phyloP scores from a whole-genome alignment of 2,888 invertebrate genomes.

The Allophyes oxyacanthae region DNA sequence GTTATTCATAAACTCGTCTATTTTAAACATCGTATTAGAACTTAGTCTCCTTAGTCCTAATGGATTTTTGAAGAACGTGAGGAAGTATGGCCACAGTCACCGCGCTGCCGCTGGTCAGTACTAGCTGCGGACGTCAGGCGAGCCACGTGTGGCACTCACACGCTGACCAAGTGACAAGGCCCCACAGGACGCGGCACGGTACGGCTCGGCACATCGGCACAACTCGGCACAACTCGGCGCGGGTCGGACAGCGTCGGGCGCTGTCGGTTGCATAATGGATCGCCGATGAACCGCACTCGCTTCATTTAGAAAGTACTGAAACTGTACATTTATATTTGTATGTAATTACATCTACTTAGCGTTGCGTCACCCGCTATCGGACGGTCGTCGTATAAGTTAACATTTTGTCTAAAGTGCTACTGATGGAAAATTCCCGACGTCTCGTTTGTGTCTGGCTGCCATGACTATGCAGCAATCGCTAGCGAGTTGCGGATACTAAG shows the following conservation, averaged over 20 bases:
- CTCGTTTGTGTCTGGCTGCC: not conserved
- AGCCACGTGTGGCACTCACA: too few relatives aligned
- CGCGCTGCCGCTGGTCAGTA: too few relatives aligned
- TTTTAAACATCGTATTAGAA: too few relatives aligned
- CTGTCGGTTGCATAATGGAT: constrained; percentile 19
- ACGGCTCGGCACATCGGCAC: not conserved
- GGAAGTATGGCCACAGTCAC: too few relatives aligned
- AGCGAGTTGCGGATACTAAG: too few relatives aligned
- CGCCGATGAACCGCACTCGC: constrained; percentile 41
- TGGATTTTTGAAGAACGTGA: too few relatives aligned
- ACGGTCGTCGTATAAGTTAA: constrained; percentile 15
- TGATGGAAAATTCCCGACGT: not conserved
- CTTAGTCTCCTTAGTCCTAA: too few relatives aligned
- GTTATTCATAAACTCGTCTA: too few relatives aligned
- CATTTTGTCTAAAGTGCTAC: not conserved
- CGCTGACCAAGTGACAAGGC: too few relatives aligned
- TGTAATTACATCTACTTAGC: constrained; percentile 35
- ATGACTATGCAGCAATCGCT: too few relatives aligned
- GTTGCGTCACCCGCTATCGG: constrained; percentile 38
- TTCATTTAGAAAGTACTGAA: constrained; percentile 54
- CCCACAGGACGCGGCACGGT: too few relatives aligned
- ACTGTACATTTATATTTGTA: constrained; percentile 39
- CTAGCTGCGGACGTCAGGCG: too few relatives aligned
- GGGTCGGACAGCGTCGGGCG: not conserved
- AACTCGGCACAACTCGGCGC: not conserved